A percentile compares a stretch with the other conserved stretches of the same genome.
phyloP scores from a whole-genome alignment of 2,113 vertebrate genomes.

The Struthidea cinerea region DNA sequence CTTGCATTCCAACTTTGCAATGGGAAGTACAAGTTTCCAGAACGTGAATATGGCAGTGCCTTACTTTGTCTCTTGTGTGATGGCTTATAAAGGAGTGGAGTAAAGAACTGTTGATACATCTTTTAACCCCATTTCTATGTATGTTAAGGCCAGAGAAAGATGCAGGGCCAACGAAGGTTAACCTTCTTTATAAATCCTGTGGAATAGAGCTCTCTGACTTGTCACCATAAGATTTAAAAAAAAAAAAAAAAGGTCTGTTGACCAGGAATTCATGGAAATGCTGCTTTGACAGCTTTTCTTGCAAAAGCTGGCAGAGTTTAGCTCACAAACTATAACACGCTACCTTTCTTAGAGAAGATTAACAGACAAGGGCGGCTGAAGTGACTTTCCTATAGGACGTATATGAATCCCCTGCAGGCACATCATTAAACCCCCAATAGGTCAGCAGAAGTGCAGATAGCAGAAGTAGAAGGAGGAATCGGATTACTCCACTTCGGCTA shows the following conservation, averaged over 20 bases:
- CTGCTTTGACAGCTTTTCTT: neutral
- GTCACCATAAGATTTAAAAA: neutral
- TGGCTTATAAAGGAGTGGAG: neutral
- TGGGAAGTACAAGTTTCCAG: neutral
- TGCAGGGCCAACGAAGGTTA: neutral
- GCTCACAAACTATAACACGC: neutral
- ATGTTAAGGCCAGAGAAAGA: neutral
- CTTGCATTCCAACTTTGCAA: neutral
- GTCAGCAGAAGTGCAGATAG: neutral
- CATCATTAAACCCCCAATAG: neutral
- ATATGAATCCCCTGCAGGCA: neutral
- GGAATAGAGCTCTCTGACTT: neutral
- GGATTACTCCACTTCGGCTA: neutral
- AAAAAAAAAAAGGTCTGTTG: neutral
- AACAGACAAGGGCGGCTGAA: neutral
- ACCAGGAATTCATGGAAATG: neutral
- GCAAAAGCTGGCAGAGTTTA: neutral
- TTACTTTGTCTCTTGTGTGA: neutral
- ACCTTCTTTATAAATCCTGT: neutral
- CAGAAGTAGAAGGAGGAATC: neutral
- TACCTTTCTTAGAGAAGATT: neutral
- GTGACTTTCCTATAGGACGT: neutral
- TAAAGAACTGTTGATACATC: neutral
- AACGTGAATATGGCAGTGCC: neutral
- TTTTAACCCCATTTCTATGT: neutral